Percentiles rank a stretch among this genome's conserved stretches.
These are phyloP conservation scores for Spinus pinus DNA, from an alignment of 2,797 vertebrate species.

Conservation along the genomic window DNA sequence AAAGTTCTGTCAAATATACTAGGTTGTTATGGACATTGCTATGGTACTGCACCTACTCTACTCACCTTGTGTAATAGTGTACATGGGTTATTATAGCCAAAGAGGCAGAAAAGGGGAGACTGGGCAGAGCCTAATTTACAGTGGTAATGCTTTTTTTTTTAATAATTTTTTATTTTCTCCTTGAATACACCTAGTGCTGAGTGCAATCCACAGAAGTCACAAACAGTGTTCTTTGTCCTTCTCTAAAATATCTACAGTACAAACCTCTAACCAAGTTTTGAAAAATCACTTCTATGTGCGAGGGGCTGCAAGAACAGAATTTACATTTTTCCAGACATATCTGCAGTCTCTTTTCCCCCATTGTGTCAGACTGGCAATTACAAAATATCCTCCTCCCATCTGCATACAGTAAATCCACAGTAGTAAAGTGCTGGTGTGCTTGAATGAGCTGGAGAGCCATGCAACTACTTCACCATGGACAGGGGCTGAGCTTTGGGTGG, in stretches of 20 bases:
- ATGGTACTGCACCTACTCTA: constrained; percentile 69
- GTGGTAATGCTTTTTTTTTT: background rate
- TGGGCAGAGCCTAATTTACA: constrained; percentile 63
- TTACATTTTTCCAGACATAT: background rate
- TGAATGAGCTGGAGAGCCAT: constrained; percentile 50
- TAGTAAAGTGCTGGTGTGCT: constrained; percentile 68
- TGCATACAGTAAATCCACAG: constrained; percentile 56
- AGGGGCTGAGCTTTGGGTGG: background rate
- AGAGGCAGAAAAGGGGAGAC: constrained; percentile 57
- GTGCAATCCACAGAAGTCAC: constrained; percentile 66
- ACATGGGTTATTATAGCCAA: constrained; percentile 59
- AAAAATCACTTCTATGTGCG: constrained; percentile 49
- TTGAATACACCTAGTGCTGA: constrained; percentile 50
- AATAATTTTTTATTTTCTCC: background rate
- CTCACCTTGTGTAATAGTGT: constrained; percentile 60
- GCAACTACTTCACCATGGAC: background rate
- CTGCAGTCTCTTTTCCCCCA: constrained; percentile 1
- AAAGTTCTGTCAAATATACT: constrained; percentile 70
- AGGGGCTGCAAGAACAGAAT: constrained; percentile 56
- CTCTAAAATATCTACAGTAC: constrained; percentile 56
- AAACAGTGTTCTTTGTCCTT: constrained; percentile 38
- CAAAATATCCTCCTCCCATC: constrained; percentile 39
- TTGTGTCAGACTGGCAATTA: constrained; percentile 38
- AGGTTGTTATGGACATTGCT: constrained; percentile 67
- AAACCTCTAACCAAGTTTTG: constrained; percentile 44